These are phyloP conservation scores for Acronicta aceris DNA, from an alignment of 2,888 invertebrate species.

Conservation along the genomic window DNA sequence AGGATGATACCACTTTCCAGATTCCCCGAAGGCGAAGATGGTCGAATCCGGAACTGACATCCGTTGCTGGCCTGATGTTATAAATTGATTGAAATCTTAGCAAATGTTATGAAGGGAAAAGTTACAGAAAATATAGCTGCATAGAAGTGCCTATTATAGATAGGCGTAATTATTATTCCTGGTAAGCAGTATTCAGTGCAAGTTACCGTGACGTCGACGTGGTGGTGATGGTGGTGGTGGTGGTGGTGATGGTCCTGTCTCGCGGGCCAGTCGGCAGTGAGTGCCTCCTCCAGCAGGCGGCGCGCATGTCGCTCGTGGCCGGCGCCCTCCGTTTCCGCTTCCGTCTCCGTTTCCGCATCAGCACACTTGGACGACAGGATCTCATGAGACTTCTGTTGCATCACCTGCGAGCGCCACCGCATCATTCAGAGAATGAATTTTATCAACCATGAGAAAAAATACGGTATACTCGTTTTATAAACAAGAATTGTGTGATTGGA, in stretches of 20 bases:
- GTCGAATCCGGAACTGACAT: slow-evolving; percentile 76
- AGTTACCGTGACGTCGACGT: slow-evolving; percentile 65
- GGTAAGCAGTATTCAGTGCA: no score
- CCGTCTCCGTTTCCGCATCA: slow-evolving; percentile 54
- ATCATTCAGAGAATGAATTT: slow-evolving; percentile 54
- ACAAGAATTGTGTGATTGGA: no score
- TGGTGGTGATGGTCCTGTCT: slow-evolving; percentile 68
- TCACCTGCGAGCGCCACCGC: slow-evolving; percentile 72
- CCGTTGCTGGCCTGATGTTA: slow-evolving; percentile 59
- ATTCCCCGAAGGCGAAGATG: slow-evolving; percentile 68
- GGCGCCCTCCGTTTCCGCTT: slow-evolving; percentile 56
- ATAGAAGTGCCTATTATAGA: no score
- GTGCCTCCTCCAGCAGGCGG: slow-evolving; percentile 82
- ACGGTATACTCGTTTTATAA: no score
- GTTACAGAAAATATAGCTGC: no score
- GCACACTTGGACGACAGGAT: slow-evolving; percentile 81
- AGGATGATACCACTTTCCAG: slow-evolving; percentile 54
- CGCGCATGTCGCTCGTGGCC: slow-evolving; percentile 79
- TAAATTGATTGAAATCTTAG: not conserved
- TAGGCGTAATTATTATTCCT: no score
- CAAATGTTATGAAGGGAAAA: not conserved
- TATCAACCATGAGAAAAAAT: not conserved
- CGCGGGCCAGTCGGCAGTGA: slow-evolving; percentile 77
- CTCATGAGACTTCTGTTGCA: slow-evolving; percentile 88
- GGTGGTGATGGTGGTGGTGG: slow-evolving; percentile 66